Evolutionary conservation across 1,140 invertebrate species (phyloP), one percentile per base, ranked within the genome.

Genomic region (Paralvinella palmiformis): DNA sequence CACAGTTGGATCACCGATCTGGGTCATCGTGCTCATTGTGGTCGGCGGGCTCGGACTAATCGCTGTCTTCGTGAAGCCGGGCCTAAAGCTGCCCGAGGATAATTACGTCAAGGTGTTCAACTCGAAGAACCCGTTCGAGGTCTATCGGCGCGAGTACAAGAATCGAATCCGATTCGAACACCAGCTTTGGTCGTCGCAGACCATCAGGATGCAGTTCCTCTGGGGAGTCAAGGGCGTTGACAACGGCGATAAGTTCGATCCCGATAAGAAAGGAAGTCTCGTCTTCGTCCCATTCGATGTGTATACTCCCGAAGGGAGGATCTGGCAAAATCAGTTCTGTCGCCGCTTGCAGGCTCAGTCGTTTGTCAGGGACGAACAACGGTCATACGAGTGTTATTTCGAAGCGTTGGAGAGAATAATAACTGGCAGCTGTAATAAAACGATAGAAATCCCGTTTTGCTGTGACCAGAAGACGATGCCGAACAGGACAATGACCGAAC

Each of bases 101-200:
- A 85, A 86, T 65, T 87, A 91, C 73, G 94, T 98, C 78, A 93
- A 95, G 81, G 83, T 96, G 7, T 94, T 97, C 77, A 85, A 88
- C 68, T 85, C 83, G 2, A 83, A 85, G 55, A 93, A 98, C 84
- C 85, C 86, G 2, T 92, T 96, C 77, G 94, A 97, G 81, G 85
- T 87, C 59, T 97, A 96, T 81, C 91, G 95, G 74, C 82, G 89
- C 52, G 72, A 86, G 63, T 88, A 92, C 62, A 88, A 87, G 69
- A 85, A 89, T 63, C 84, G 85, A 69, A 96, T 96, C 81, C 86
- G 88, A 82, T 95, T 95, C 81, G 90, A 91, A 77, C 85, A 69
- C 1, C 55, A 66, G 32, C 69, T 77, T 1, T 20, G 13, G 24
- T 33, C 3, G 24, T 70, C 69, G 22, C 68, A 73, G 4, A 85